Base-by-base conservation (phyloP, 2,797 vertebrate species). In the Streptopelia turtur region DNA sequence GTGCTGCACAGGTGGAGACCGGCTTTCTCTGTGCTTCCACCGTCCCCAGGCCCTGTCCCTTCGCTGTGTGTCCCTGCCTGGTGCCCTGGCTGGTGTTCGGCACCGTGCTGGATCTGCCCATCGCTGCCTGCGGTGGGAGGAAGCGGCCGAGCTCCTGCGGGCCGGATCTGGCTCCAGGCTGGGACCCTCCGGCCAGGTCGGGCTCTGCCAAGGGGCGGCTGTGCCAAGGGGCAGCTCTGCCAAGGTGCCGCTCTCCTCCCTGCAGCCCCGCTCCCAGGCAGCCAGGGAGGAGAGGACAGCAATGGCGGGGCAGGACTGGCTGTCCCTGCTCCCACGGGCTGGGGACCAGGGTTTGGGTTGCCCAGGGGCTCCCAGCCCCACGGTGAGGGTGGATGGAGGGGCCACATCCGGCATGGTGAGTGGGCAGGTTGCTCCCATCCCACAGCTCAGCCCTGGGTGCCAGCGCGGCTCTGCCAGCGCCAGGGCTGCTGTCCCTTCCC, bases 81-180 rank as follows among this genome's bases (percentile, higher is more conserved):
- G 64, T 45, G n/a, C 27, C 70, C 41, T 75, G 91, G 75, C 93
- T 0, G 0, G 28, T 0, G 1, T 15, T 6, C 8, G 69, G 86
- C 61, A 28, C 94, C 2, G 1, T 7, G 53, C 60, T 88, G 20
- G 74, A 39, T 52, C 5, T 83, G 85, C 75, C 80, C 47, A 6
- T 63, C 23, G 91, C 69, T 30, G 85, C 81, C 27, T 78, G 30
- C 0, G 5, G 57, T 0, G 71, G 49, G 87, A 89, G 94, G 93
- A 93, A 91, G 81, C 13, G 4, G 49, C 3, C 0, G 68, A 92
- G 93, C 76, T 92, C 96, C 95, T 1, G 69, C 96, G 70, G 96
- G 33, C 94, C 95, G 96, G 96, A 96, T 96, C 93, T 96, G 96
- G 96, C 96, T 95, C 84, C 0, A 3, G 91, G 78, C 93, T 92